Evolutionary conservation across 2,797 vertebrate genomes (phyloP), one percentile per base, ranked within the genome.

Genomic region (Pseudochaenichthys georgianus): DNA sequence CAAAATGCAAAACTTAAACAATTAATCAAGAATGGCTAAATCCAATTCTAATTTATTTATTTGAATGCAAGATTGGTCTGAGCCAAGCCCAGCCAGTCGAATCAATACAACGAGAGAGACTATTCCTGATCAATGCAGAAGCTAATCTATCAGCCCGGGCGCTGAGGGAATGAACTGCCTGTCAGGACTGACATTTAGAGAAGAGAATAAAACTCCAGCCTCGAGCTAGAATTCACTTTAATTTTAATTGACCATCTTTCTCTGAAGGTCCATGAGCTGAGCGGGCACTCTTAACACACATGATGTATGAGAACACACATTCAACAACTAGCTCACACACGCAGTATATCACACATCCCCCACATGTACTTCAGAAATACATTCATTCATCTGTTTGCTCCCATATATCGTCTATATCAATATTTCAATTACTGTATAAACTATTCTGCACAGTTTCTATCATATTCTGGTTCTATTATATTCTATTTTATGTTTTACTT

Each of bases 81-180:
- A 21, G 31, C 45, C 17, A 5, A 68, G 21, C 65, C 62, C 17
- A 41, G 72, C 23, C 52, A 2, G 31, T 21, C 3, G 10, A 42
- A 85, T 88, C 82, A 50, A 88, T 89, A 66, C 2, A 58, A 57
- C 3, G 46, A 58, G 52, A 79, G 58, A 66, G 80, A 83, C 16
- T 53, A 50, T 79, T 64, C 47, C 42, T 21, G 71, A 86, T 92
- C 87, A 66, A 90, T 91, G 72, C 16, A 1, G 52, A 16, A 74
- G 66, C 63, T 85, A 66, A 86, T 88, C 73, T 77, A 67, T 89
- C 73, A 62, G 54, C 28, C 58, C 38, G 10, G 9, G 34, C 41
- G 53, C 60, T 58, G 43, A 58, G 28, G 55, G 53, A 70, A 75
- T 72, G 66, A 74, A 65, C 51, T 21, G 23, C 21, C 45, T 65